These are phyloP conservation scores for Drosophila kambysellisi DNA, from an alignment of 2,888 invertebrate species.

Conservation along the genomic window DNA sequence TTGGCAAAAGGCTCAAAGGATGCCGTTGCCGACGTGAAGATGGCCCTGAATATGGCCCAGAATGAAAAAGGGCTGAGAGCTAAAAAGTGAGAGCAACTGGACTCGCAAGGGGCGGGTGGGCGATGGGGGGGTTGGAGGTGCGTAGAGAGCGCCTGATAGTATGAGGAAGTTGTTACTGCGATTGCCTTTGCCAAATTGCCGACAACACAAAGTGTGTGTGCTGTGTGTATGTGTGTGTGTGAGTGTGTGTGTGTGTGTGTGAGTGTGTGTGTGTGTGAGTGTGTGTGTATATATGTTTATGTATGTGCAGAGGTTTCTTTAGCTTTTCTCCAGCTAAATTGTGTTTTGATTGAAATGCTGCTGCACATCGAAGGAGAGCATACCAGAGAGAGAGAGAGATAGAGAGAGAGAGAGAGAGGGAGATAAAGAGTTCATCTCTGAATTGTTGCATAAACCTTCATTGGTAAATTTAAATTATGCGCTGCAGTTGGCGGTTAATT, in stretches of 20 bases:
- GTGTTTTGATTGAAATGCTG: slow-evolving; percentile 78
- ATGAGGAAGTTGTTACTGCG: slow-evolving; percentile 44
- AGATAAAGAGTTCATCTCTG: background rate
- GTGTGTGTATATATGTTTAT: background rate
- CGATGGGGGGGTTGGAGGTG: background rate
- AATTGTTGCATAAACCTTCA: slow-evolving; percentile 49
- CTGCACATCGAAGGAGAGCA: slow-evolving; percentile 2
- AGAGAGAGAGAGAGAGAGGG: background rate
- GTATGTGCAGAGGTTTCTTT: slow-evolving; percentile 54
- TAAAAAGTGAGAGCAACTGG: background rate
- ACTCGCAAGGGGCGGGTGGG: background rate
- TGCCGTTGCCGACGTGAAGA: slow-evolving; percentile 75
- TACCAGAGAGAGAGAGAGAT: background rate
- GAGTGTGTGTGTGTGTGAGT: slow-evolving; percentile 3
- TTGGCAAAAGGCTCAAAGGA: slow-evolving; percentile 83
- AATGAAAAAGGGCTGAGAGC: slow-evolving; percentile 10
- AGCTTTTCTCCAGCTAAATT: slow-evolving; percentile 56
- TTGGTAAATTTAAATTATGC: slow-evolving; percentile 69
- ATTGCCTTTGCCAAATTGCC: slow-evolving; percentile 69
- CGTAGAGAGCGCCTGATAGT: slow-evolving; percentile 9
- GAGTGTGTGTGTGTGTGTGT: slow-evolving; percentile 5
- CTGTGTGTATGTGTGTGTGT: slow-evolving; percentile 33
- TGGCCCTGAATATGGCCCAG: slow-evolving; percentile 51
- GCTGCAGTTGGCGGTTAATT: slow-evolving; percentile 47
- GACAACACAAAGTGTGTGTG: slow-evolving; percentile 53